phyloP scores from a whole-genome alignment of 2,888 invertebrate species.

The Congeria kusceri region DNA sequence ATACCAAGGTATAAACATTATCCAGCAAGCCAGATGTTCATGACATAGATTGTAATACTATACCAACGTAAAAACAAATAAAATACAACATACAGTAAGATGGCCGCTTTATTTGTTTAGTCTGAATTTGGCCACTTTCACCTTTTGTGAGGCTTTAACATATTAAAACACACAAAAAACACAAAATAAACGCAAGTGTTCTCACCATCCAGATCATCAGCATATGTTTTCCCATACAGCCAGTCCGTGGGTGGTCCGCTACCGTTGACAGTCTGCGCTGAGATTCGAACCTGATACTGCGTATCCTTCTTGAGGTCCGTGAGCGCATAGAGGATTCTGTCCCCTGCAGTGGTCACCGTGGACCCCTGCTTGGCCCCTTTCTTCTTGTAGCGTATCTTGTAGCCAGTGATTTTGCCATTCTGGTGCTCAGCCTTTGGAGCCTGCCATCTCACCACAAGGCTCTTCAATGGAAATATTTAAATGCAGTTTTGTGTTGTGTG shows the following conservation, averaged over 20 bases:
- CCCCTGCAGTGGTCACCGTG: conserved; percentile 92
- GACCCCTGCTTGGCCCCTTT: conserved; percentile 70
- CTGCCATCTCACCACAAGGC: conserved; percentile 96
- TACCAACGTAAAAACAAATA: too few relatives aligned
- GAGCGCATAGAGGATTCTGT: conserved; percentile 91
- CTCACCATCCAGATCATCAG: conserved; percentile 94
- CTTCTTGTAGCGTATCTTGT: conserved; percentile 94
- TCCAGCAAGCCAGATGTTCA: too few relatives aligned
- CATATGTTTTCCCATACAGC: conserved; percentile 93
- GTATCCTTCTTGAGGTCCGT: conserved; percentile 90
- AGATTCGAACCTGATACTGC: conserved; percentile 89
- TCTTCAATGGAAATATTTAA: too few relatives aligned
- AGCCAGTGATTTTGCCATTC: conserved; percentile 98
- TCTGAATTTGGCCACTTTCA: too few relatives aligned
- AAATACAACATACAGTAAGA: too few relatives aligned
- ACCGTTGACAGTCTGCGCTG: conserved; percentile 96
- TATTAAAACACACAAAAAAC: too few relatives aligned
- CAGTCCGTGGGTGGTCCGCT: conserved; percentile 97
- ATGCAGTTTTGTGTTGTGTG: too few relatives aligned
- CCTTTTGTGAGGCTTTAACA: too few relatives aligned
- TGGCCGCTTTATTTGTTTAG: too few relatives aligned
- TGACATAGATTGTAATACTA: too few relatives aligned
- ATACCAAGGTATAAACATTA: too few relatives aligned
- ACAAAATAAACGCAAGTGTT: conserved; percentile 10
- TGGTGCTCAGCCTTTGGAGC: conserved; percentile 93